Evolutionary conservation across 2,888 invertebrate species (phyloP), one percentile per base, ranked within the genome.

Genomic region (Ephialtes manifestator): DNA sequence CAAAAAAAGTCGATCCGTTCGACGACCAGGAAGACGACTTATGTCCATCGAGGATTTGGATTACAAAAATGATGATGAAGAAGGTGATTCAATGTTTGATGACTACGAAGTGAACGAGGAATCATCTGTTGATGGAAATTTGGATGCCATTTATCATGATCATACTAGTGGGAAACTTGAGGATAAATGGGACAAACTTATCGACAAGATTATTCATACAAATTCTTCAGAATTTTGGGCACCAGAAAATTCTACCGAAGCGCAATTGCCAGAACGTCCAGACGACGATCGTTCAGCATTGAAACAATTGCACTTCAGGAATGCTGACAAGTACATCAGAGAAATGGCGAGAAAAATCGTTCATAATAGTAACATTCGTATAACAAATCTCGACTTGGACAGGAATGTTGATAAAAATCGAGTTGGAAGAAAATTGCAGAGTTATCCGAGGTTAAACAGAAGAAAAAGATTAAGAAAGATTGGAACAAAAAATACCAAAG

Each of bases 241-340:
- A 35, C 15, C 53, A 13, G 39, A 24, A 43, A 82, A 82, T 35
- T 13, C 55, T 8, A 75, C 71, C 13, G 35, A 31, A 4, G 67
- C 75, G 10, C 58, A 28, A 46, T n/a, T 58, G 15, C 53, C 51
- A 35, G 78, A 86, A 31, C 13, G 5, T n/a, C 24, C 71, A 0
- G 31, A 15, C 4, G 53, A 58, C 4, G 24, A 75, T 20, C 71
- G 43, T 77, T 83, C 81, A 24, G 79, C 51, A 0, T 71, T 88
- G 68, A 81, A 86, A 48, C 53, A 84, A 67, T 46, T 88, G 51
- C 87, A 81, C 43, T 79, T 88, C 20, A 80, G 65, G 10, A 63
- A 86, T 24, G 76, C 84, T 3, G 87, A 88, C 4, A 87, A 88
- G 65, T 88, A 87, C 55, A 84, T 88, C 20, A 80, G 60, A 28